A percentile compares a stretch with the other conserved stretches of the same genome.
Conservation (phyloP, 2,888 invertebrate genomes). For the Tenthredo mesomela region DNA sequence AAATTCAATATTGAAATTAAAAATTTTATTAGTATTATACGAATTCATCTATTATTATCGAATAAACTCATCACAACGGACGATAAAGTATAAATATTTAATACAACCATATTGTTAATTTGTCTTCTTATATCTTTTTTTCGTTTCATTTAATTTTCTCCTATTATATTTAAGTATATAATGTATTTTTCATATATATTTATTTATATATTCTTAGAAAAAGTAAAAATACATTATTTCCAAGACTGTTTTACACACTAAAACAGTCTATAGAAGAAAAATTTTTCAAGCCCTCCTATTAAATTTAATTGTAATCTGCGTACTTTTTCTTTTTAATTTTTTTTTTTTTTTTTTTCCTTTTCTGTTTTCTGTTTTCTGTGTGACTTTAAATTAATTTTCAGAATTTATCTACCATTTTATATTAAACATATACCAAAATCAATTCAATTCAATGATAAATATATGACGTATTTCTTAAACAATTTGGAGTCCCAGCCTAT, state of each 20-base stretch:
- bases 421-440: neutral
- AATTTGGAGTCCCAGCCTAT: constrained; percentile 64
- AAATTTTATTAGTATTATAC: constrained; percentile 8
- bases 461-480: constrained; percentile 58
- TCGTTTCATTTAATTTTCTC: neutral
- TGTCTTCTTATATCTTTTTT: neutral
- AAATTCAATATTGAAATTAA: neutral
- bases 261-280: neutral
- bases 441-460: neutral
- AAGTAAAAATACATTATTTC: constrained; percentile 59
- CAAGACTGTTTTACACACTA: constrained; percentile 40
- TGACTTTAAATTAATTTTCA: neutral
- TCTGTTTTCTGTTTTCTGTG: no score
- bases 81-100: neutral
- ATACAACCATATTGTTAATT: constrained; percentile 23
- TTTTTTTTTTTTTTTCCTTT: neutral
- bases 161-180: constrained; percentile 19
- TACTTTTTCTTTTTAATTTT: neutral
- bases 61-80: constrained; percentile 22
- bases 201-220: constrained; percentile 57
- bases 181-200: constrained; percentile 6
- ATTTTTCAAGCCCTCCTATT: neutral
- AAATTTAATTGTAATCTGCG: neutral
- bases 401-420: neutral
- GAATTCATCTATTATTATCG: neutral